These are phyloP conservation scores for Porites rus DNA, from an alignment of 92 coral and sea anemone genomes.

Conservation along the genomic window DNA sequence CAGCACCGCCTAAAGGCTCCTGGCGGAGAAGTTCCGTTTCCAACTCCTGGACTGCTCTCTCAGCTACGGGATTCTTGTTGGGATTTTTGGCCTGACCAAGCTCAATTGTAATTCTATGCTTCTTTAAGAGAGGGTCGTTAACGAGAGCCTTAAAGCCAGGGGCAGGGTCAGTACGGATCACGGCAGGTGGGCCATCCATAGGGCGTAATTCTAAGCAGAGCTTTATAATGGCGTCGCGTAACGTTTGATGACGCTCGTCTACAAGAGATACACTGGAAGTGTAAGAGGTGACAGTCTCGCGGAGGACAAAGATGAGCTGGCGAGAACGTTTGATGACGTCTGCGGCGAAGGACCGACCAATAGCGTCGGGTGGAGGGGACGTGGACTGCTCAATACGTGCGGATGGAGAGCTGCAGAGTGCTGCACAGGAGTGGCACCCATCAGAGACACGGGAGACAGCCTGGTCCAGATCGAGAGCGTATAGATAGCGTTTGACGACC, in stretches of 20 bases:
- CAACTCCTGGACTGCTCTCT: too few species aligned
- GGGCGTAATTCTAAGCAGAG: slow-evolving; percentile 71
- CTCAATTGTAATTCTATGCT: slow-evolving; percentile 51
- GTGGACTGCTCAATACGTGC: not conserved
- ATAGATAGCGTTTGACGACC: too few species aligned
- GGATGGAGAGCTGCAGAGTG: too few species aligned
- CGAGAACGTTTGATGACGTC: too few species aligned
- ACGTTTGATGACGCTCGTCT: slow-evolving; percentile 54
- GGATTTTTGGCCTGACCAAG: too few species aligned
- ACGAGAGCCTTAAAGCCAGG: slow-evolving; percentile 62
- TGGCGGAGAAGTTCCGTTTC: slow-evolving; percentile 40
- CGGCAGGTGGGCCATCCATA: slow-evolving; percentile 60
- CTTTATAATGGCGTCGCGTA: slow-evolving; percentile 50
- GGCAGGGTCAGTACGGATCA: slow-evolving; percentile 74
- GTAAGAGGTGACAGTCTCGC: too few species aligned
- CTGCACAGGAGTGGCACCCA: too few species aligned
- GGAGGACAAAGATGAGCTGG: too few species aligned
- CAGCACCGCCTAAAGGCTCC: slow-evolving; percentile 66
- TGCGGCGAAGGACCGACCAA: slow-evolving; percentile 49
- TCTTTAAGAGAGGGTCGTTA: slow-evolving; percentile 51
- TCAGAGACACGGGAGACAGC: too few species aligned
- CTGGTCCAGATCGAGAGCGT: too few species aligned
- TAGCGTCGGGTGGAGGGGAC: slow-evolving; percentile 51
- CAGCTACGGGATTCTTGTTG: too few species aligned
- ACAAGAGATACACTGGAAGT: slow-evolving; percentile 8